These are phyloP conservation scores for Calephelis perditalis DNA, from an alignment of 2,888 invertebrate species.

Conservation along the genomic window DNA sequence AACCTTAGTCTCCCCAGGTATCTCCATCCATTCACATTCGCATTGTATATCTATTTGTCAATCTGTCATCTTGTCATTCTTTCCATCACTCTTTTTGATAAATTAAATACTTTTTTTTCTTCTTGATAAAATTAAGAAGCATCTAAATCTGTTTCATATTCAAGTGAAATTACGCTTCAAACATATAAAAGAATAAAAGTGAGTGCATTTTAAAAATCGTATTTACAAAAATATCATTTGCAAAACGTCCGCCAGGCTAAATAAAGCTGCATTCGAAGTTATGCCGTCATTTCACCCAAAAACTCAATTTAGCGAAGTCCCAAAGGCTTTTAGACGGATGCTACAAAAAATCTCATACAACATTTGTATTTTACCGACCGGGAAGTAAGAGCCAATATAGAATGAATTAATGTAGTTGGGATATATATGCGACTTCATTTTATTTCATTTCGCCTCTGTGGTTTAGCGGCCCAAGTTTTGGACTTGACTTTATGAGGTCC, in stretches of 20 bases:
- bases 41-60: no score
- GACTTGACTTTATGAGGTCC: no score
- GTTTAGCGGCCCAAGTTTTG: no score
- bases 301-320: slow-evolving; percentile 27
- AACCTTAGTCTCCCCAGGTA: no score
- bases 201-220: background rate
- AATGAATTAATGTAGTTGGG: slow-evolving; percentile 15
- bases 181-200: background rate
- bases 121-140: no score
- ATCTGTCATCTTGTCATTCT: no score
- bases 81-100: no score
- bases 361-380: slow-evolving; percentile 26
- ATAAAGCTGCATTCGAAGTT: slow-evolving; percentile 17
- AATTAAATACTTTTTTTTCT: no score
- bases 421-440: slow-evolving; percentile 14
- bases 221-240: slow-evolving; percentile 10
- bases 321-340: slow-evolving; percentile 25
- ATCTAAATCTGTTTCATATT: no score
- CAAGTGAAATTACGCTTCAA: no score
- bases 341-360: slow-evolving; percentile 26
- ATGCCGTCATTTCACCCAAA: slow-evolving; percentile 26
- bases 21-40: no score
- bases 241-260: slow-evolving; percentile 6
- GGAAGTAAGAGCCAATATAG: slow-evolving; percentile 19
- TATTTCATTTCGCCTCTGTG: no score